Evolutionary conservation across 2,113 vertebrate species (phyloP).

Genomic region (Theristicus caerulescens): DNA sequence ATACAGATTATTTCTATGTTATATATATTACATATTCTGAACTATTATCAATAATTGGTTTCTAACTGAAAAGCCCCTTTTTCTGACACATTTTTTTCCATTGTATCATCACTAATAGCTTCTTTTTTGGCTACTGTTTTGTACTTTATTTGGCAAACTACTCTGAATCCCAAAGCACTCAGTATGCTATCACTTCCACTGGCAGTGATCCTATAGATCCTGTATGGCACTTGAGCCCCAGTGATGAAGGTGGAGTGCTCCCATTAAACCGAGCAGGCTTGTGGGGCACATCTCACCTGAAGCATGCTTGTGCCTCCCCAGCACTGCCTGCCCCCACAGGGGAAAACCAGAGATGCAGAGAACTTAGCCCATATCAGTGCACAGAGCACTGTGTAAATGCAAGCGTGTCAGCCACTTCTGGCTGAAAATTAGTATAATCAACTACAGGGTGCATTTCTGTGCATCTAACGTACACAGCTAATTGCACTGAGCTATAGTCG

Average conservation of each 20-base stretch:
- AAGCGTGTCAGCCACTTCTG: not conserved
- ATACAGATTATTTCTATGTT: not conserved
- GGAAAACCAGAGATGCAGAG: fast-evolving
- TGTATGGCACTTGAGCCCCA: not conserved
- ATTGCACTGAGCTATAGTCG: not conserved
- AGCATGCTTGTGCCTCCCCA: not conserved
- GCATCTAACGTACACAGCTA: not conserved
- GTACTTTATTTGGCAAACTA: not conserved
- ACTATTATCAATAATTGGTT: not conserved
- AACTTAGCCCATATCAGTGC: not conserved
- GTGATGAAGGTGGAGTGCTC: not conserved
- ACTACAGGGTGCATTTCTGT: not conserved
- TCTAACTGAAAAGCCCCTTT: not conserved
- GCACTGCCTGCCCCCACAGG: fast-evolving
- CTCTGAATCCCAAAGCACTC: not conserved
- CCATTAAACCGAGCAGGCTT: fast-evolving
- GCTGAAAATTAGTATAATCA: not conserved
- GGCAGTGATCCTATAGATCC: not conserved
- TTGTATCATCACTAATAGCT: not conserved
- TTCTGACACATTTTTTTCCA: not conserved
- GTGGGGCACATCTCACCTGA: fast-evolving
- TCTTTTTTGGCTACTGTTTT: not conserved
- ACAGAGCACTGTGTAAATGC: not conserved
- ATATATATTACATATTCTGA: not conserved
- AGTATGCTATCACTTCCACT: not conserved